phyloP scores from a whole-genome alignment of 2,888 invertebrate genomes.

The Liopterus haemorrhoidalis region DNA sequence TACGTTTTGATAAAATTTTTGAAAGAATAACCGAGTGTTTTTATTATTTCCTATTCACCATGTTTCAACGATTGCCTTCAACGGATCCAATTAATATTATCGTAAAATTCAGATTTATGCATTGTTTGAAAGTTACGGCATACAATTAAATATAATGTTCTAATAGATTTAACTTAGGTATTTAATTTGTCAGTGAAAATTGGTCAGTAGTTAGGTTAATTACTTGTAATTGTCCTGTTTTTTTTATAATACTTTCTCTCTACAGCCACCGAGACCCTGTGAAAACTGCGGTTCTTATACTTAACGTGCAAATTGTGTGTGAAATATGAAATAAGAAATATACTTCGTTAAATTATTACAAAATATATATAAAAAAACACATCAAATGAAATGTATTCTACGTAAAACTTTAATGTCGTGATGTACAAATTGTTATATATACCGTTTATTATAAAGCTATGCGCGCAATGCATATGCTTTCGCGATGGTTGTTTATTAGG shows the following conservation, averaged over 20 bases:
- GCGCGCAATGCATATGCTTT: constrained; percentile 48
- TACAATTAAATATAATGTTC: no score
- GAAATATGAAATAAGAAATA: constrained; percentile 32
- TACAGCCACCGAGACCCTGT: constrained; percentile 44
- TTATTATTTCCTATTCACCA: no score
- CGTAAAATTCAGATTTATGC: no score
- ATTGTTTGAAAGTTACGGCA: no score
- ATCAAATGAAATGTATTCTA: constrained; percentile 8
- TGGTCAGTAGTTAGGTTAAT: no score
- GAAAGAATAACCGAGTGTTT: no score
- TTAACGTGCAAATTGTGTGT: constrained; percentile 44
- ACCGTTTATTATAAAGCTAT: constrained; percentile 42
- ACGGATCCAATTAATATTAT: no score
- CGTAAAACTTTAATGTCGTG: constrained; percentile 15
- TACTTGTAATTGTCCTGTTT: no score
- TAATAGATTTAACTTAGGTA: no score
- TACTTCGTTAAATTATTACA: constrained; percentile 16
- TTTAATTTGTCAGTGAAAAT: no score
- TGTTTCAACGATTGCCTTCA: no score
- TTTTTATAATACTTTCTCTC: constrained; percentile 44
- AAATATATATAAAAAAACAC: constrained; percentile 13
- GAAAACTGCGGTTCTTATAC: constrained; percentile 43
- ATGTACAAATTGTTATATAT: constrained; percentile 26
- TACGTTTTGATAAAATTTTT: no score
- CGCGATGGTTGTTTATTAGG: constrained; percentile 43